Conservation (phyloP, 92 coral and sea anemone genomes). For the Epizoanthus scotinus region DNA sequence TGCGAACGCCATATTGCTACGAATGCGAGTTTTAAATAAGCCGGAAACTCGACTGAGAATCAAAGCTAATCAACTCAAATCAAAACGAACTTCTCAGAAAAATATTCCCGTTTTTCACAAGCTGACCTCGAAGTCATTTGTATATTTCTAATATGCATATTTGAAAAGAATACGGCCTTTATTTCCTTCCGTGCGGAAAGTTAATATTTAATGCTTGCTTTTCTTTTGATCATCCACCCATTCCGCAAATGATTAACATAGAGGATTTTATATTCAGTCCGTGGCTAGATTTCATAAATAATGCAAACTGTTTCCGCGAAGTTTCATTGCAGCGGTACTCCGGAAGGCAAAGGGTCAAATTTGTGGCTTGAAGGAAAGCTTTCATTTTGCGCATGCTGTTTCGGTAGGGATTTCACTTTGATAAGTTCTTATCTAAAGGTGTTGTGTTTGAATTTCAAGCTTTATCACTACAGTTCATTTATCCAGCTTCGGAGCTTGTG, state of each 20-base stretch:
- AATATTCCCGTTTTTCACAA: not conserved
- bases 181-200: constrained; percentile 44
- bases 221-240: constrained; percentile 67
- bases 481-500: not conserved
- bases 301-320: constrained; percentile 64
- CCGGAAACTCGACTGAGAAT: too few species aligned
- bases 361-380: not conserved
- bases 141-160: constrained; percentile 34
- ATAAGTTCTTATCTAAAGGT: not conserved
- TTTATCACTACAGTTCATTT: not conserved
- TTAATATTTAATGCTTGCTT: constrained; percentile 82
- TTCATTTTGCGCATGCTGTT: not conserved
- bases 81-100: too few species aligned
- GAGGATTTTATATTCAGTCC: constrained; percentile 72
- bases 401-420: not conserved
- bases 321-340: constrained; percentile 35
- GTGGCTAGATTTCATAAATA: constrained; percentile 82
- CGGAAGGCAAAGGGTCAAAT: constrained; percentile 12
- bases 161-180: constrained; percentile 58
- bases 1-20: too few species aligned
- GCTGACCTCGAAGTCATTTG: constrained; percentile 2
- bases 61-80: too few species aligned
- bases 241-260: constrained; percentile 88
- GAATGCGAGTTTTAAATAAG: too few species aligned
- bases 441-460: not conserved